phyloP scores from a whole-genome alignment of 2,113 vertebrate species.

The Petrocephalus zakoni region DNA sequence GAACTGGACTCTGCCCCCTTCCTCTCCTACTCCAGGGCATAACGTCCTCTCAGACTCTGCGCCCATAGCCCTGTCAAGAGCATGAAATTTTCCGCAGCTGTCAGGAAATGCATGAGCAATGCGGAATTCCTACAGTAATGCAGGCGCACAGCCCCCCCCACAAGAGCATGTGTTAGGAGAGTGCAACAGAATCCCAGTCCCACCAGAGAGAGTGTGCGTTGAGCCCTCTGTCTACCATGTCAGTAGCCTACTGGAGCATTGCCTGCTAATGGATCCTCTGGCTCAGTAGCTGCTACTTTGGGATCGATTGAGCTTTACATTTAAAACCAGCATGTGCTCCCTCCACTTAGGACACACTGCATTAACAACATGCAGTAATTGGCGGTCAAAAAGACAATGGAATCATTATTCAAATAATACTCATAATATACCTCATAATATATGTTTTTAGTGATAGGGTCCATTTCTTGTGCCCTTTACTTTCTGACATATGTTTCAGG shows the following conservation, averaged over 20 bases:
- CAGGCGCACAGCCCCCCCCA: not conserved
- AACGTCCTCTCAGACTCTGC: not conserved
- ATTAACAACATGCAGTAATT: not conserved
- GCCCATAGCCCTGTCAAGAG: not conserved
- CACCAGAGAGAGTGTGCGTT: not conserved
- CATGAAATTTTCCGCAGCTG: not conserved
- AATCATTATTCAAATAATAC: not conserved
- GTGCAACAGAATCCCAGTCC: not conserved
- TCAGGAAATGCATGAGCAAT: not conserved
- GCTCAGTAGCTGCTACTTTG: not conserved
- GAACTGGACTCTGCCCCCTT: not conserved
- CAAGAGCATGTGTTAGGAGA: not conserved
- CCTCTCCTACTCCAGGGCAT: not conserved
- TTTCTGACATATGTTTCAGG: not conserved
- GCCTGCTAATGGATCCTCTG: no score
- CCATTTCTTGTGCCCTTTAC: not conserved
- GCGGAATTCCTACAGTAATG: not conserved
- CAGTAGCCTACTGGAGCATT: not conserved
- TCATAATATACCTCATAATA: not conserved
- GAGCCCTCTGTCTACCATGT: not conserved
- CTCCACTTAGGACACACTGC: not conserved
- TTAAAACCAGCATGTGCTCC: not conserved
- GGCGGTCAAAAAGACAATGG: not conserved
- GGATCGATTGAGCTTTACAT: not conserved
- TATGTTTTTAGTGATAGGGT: not conserved